Base-by-base conservation (phyloP, 2,797 vertebrate genomes). In the Myioborus miniatus region DNA sequence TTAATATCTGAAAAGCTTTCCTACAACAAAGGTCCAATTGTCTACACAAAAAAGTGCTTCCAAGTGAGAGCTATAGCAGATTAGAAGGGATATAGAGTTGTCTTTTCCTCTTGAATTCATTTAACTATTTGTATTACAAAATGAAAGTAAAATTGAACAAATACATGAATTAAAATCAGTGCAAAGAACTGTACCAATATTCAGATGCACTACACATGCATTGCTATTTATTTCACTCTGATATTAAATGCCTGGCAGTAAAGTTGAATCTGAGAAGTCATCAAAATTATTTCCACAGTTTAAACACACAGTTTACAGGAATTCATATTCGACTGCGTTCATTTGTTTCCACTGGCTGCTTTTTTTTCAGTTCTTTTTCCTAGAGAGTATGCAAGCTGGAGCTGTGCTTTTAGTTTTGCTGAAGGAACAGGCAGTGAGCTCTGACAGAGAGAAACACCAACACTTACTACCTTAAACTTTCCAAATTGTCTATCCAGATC, bases 391-490 rank as follows among this genome's bases (percentile, higher is more conserved):
- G 41, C 53, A 86, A 65, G 50, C 26, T 76, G 58, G 26, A 91
- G 46, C 34, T 70, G 52, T 75, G 82, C 50, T 78, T 94, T 78
- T 59, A 62, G 65, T 75, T 89, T 88, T 93, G 79, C 69, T 86
- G 65, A 94, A 81, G 62, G 63, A 77, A 75, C 58, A 53, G 55
- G 79, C 87, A 89, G 87, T 18, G n/a, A 90, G 37, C 55, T 81
- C 69, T 87, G 62, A 87, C 43, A 83, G 52, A 78, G 43, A 46
- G 34, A 87, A 92, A 91, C 58, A 30, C 17, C 87, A 94, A 41
- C 89, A 56, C 23, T 87, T 93, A 71, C 91, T 90, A 83, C 76
- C 94, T 90, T 93, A 59, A 94, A 75, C 76, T 78, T 93, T 50
- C n/a, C 69, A 69, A 75, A 91, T 71, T 86, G 65, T 81, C 76